A percentile compares a stretch with the other conserved stretches of the same genome.
These are phyloP conservation scores for Philereme vetulata DNA, from an alignment of 2,888 invertebrate genomes.

Conservation along the genomic window DNA sequence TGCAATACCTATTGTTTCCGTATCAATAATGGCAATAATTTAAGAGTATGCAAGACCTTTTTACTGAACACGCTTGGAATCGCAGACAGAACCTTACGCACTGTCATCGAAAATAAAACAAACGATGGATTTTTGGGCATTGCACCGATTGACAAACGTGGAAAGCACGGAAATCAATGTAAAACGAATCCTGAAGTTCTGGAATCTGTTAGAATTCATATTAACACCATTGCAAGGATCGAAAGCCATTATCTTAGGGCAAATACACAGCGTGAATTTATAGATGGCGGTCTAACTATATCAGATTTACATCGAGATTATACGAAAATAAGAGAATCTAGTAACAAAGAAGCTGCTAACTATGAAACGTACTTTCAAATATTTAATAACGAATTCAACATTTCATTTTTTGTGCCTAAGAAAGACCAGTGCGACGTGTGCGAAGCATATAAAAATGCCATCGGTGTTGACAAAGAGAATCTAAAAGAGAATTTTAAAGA, in stretches of 20 bases:
- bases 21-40: no score
- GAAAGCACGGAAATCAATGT: neutral
- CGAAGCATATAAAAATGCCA: no score
- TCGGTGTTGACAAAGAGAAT: neutral
- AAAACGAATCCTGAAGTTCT: neutral
- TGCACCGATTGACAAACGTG: no score
- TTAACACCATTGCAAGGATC: constrained; percentile 1
- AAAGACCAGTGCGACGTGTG: no score
- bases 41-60: no score
- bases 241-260: constrained; percentile 2
- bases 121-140: neutral
- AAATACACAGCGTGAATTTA: neutral
- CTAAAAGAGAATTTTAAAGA: constrained; percentile 1
- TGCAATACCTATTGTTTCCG: no score
- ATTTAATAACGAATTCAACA: neutral
- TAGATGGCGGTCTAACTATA: neutral
- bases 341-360: neutral
- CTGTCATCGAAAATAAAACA: constrained; percentile 5
- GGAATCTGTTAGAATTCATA: neutral
- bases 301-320: constrained; percentile 3
- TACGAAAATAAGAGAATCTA: neutral
- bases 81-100: constrained; percentile 4
- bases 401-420: no score
- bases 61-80: constrained; percentile 3
- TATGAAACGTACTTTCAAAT: constrained; percentile 1